Evolutionary conservation across 2,797 vertebrate species (phyloP).

Genomic region (Thalassophryne amazonica): DNA sequence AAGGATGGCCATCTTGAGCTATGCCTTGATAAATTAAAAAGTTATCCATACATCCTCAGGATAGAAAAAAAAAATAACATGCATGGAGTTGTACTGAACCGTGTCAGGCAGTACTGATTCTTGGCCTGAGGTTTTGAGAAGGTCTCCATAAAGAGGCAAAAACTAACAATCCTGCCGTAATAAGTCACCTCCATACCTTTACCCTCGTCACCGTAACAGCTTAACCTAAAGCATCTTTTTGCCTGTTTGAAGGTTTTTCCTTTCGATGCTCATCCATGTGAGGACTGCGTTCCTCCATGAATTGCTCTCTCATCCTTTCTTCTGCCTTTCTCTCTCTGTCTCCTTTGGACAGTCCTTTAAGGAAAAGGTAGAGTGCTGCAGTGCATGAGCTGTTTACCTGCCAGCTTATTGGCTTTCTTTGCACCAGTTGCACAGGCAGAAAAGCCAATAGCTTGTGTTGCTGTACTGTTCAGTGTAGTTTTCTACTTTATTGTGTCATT

Average conservation of each 20-base stretch:
- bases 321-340: conserved; percentile 60
- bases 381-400: conserved; percentile 68
- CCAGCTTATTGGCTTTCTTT: conserved; percentile 64
- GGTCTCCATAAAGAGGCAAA: too few species aligned
- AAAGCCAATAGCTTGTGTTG: conserved; percentile 66
- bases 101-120: too few species aligned
- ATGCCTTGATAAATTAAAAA: too few species aligned
- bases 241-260: conserved; percentile 49
- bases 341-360: conserved; percentile 91
- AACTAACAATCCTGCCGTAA: conserved; percentile 37
- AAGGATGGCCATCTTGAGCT: too few species aligned
- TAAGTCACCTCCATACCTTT: not conserved
- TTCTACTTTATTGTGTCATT: conserved; percentile 31
- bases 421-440: conserved; percentile 35
- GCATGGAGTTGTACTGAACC: too few species aligned
- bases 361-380: conserved; percentile 94
- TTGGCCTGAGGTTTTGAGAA: too few species aligned
- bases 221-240: conserved; percentile 18
- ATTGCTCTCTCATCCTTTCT: conserved; percentile 71
- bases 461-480: conserved; percentile 53
- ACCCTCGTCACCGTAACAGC: not conserved
- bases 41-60: too few species aligned
- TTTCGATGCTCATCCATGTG: conserved; percentile 36
- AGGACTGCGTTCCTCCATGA: conserved; percentile 42
- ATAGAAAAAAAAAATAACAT: too few species aligned